Conservation (phyloP, 35 echinoderm and acorn worm genomes). For the Ophioderma brevispina region DNA sequence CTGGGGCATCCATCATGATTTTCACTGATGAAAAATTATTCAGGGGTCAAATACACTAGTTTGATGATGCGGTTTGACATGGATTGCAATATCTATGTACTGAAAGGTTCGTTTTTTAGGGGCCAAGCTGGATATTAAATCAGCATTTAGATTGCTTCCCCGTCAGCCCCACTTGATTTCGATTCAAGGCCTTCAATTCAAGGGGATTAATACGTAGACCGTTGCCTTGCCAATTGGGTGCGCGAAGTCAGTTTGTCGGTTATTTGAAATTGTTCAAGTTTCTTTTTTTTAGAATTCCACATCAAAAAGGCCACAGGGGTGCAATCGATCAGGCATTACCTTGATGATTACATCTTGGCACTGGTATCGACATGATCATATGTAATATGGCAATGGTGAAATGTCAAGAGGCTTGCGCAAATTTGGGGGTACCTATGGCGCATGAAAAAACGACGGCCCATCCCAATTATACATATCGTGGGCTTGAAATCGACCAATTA, state of each 20-base stretch:
- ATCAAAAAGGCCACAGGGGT: neutral
- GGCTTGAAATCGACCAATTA: conserved; percentile 27
- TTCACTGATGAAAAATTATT: too few relatives aligned
- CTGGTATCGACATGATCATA: neutral
- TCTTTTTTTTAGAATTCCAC: neutral
- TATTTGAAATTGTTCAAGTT: neutral
- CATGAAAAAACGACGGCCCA: conserved; percentile 21
- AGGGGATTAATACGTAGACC: neutral
- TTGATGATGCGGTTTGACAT: too few relatives aligned
- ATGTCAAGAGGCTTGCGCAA: neutral
- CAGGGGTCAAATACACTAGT: too few relatives aligned
- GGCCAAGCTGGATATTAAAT: too few relatives aligned
- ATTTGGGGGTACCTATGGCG: neutral
- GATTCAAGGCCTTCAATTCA: neutral
- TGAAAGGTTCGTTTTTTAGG: too few relatives aligned
- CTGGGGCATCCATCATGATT: too few relatives aligned
- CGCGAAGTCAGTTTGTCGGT: neutral
- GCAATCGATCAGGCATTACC: neutral
- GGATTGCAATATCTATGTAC: too few relatives aligned
- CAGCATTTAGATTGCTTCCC: too few relatives aligned
- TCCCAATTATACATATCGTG: neutral
- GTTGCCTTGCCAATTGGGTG: conserved; percentile 12
- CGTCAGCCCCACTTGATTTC: neutral
- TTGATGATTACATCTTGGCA: neutral
- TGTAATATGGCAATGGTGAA: neutral